Conservation (phyloP, 1,140 invertebrate species). For the Hermetia illucens region DNA sequence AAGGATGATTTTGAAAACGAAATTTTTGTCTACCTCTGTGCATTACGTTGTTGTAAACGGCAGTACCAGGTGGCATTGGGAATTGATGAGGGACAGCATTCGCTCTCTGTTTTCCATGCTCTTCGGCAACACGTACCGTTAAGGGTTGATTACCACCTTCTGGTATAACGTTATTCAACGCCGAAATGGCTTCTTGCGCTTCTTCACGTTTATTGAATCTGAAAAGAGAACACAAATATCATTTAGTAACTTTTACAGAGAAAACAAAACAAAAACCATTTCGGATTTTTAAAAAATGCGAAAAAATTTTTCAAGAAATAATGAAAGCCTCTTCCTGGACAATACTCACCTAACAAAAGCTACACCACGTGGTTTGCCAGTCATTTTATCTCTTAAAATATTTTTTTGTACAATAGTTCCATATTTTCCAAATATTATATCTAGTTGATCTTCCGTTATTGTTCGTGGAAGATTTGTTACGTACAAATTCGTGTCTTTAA, state of each 20-base stretch:
- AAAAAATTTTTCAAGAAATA: constrained; percentile 4
- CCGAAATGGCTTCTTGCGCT: constrained; percentile 74
- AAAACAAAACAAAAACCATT: constrained; percentile 5
- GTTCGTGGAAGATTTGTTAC: constrained; percentile 81
- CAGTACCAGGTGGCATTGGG: constrained; percentile 10
- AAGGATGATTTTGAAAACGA: constrained; percentile 30
- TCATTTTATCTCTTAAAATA: constrained; percentile 74
- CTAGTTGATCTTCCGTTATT: constrained; percentile 65
- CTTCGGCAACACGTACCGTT: constrained; percentile 72
- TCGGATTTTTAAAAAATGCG: constrained; percentile 5
- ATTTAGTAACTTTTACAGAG: constrained; percentile 6
- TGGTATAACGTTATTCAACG: constrained; percentile 70
- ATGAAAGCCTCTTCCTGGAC: background rate
- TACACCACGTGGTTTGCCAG: constrained; percentile 70
- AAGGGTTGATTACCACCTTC: constrained; percentile 71
- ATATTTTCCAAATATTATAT: constrained; percentile 72
- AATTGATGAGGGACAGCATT: constrained; percentile 10
- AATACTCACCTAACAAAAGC: constrained; percentile 75
- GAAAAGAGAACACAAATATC: constrained; percentile 1
- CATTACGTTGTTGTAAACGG: constrained; percentile 27
- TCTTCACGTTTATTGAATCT: constrained; percentile 72
- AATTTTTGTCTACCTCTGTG: constrained; percentile 30
- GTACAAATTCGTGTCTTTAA: constrained; percentile 91
- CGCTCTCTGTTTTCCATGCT: constrained; percentile 83
- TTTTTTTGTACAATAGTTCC: constrained; percentile 83